These are phyloP conservation scores for Tylochromis polylepis DNA, from an alignment of 2,113 vertebrate species.

Conservation along the genomic window DNA sequence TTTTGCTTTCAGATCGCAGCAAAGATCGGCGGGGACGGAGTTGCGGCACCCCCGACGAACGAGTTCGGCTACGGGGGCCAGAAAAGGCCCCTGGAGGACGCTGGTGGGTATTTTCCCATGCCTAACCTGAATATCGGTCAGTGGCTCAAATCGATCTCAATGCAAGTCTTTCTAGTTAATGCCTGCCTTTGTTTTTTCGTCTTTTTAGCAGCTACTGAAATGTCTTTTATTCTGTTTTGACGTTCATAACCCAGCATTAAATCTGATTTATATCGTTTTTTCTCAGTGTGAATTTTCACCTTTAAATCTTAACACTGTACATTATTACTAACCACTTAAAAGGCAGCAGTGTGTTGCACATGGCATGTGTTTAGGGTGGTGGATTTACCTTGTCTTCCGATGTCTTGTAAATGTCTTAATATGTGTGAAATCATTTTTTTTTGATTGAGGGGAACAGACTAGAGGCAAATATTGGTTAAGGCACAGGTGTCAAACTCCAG, in stretches of 20 bases:
- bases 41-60: constrained; percentile 79
- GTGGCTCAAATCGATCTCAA: constrained; percentile 56
- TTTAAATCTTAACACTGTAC: neutral
- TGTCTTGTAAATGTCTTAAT: neutral
- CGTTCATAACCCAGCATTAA: neutral
- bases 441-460: neutral
- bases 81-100: constrained; percentile 97
- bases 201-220: constrained; percentile 7
- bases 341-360: neutral
- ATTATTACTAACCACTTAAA: neutral
- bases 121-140: constrained; percentile 74
- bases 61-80: constrained; percentile 96
- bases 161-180: constrained; percentile 48
- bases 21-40: constrained; percentile 95
- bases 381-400: neutral
- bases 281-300: neutral
- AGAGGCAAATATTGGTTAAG: neutral
- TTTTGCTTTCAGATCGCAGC: constrained; percentile 86
- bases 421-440: neutral
- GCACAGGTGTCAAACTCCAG: too few relatives aligned
- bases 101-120: constrained; percentile 85
- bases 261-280: neutral
- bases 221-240: neutral
- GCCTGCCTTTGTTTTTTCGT: constrained; percentile 39
- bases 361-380: constrained; percentile 8